Percentiles rank a stretch among this genome's conserved stretches.
phyloP scores from a whole-genome alignment of 2,113 vertebrate species.

The Miniopterus natalensis region DNA sequence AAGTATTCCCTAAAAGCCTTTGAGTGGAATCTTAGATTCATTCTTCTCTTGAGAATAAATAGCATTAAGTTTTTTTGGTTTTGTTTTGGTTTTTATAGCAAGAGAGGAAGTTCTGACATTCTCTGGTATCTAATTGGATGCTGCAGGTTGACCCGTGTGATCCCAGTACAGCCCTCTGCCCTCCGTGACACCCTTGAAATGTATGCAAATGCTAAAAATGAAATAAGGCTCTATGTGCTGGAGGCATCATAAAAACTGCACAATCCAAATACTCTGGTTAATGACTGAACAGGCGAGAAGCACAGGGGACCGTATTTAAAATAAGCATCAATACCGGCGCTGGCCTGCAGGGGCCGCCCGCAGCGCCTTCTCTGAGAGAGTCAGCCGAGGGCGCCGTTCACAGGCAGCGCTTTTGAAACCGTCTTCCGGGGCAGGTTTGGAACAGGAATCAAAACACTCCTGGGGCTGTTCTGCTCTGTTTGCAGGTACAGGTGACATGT shows the following conservation, averaged over 20 bases:
- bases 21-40: neutral
- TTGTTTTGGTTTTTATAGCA: neutral
- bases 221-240: conserved; percentile 1
- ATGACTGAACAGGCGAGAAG: conserved; percentile 39
- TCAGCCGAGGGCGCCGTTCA: conserved; percentile 37
- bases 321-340: conserved; percentile 37
- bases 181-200: conserved; percentile 56
- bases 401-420: conserved; percentile 53
- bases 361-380: neutral
- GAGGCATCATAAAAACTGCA: conserved; percentile 42
- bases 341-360: too few relatives aligned
- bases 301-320: conserved; percentile 2
- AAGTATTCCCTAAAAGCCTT: neutral
- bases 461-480: neutral
- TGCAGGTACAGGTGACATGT: neutral
- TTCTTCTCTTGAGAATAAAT: conserved; percentile 42
- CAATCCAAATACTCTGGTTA: conserved; percentile 49
- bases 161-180: neutral
- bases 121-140: conserved; percentile 50
- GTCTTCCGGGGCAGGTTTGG: neutral
- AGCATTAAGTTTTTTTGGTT: neutral
- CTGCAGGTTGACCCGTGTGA: conserved; percentile 61
- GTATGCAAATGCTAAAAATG: conserved; percentile 58
- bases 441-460: conserved; percentile 14
- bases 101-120: conserved; percentile 31